Evolutionary conservation across 2,888 invertebrate genomes (phyloP).

Genomic region (Halictus ligatus): DNA sequence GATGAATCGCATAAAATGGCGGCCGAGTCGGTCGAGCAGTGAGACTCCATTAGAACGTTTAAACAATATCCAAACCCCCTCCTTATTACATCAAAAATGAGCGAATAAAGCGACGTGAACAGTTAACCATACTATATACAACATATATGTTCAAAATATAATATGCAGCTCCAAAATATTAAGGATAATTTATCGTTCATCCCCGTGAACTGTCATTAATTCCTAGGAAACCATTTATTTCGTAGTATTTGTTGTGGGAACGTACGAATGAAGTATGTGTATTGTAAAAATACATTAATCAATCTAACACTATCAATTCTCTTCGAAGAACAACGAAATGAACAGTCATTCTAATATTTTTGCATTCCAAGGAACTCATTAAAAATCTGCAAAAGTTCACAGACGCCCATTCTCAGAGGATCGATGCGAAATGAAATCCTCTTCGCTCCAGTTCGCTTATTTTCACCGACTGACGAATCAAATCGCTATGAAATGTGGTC

Average conservation of each 20-base stretch:
- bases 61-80: neutral
- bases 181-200: too few relatives aligned
- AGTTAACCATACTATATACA: neutral
- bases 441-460: neutral
- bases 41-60: neutral
- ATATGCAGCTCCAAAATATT: too few relatives aligned
- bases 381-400: neutral
- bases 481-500: neutral
- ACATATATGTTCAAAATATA: neutral
- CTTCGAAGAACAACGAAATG: too few relatives aligned
- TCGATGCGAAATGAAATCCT: neutral
- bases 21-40: constrained; percentile 15
- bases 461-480: neutral
- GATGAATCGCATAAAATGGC: constrained; percentile 41
- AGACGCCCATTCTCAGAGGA: neutral
- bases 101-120: neutral
- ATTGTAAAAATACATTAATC: too few relatives aligned
- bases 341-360: too few relatives aligned
- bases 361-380: too few relatives aligned
- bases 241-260: too few relatives aligned
- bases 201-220: too few relatives aligned
- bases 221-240: too few relatives aligned
- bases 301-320: too few relatives aligned
- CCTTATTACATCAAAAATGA: neutral
- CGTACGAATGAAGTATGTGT: too few relatives aligned